Evolutionary conservation across 64 coral and sea anemone genomes (phyloP), one percentile per base, ranked within the genome.

Genomic region (Stichodactyla helianthus): DNA sequence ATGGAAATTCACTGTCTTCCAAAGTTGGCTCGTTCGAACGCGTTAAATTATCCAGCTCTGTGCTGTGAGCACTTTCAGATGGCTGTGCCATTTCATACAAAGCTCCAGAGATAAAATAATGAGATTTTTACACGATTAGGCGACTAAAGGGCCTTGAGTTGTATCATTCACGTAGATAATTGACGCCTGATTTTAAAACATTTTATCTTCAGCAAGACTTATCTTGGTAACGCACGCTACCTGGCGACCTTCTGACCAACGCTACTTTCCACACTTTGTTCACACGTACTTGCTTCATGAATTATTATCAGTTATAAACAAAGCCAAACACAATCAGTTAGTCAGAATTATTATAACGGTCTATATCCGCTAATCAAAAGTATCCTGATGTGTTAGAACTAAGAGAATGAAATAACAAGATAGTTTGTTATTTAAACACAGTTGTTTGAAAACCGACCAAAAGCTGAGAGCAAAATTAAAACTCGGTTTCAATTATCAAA

Each of bases 1-100:
- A 53, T 60, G 83, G 83, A 10, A 84, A 84, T 18, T 84, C 83
- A 20, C 83, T 84, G 56, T 35, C 55, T 62, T 74, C 68, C 11
- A 74, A 74, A n/a, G 68, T 74, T 13, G 68, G 68, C 31, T 74
- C 68, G 17, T 74, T 31, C 10, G 68, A 74, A 31, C 68, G 68
- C 7, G 68, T 74, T 23, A 74, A 31, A 13, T 74, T 74, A 11
- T 74, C 68, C 23, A 74, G 1, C 25, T 74, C 68, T 1, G 68
- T 74, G 25, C 68, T 74, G 6, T 28, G 68, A n/a, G 19, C 63
- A 74, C 68, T 74, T 74, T 74, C 68, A 74, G 68, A 74, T 74
- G 25, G 2, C 10, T 74, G 68, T 74, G 68, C 68, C 68, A 65
- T 65, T 26, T 74, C 14, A 58, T 11, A 15, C 55, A 11, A 58